Evolutionary conservation across 2,113 vertebrate species (phyloP), one percentile per base, ranked within the genome.

Genomic region (Pholis gunnellus): DNA sequence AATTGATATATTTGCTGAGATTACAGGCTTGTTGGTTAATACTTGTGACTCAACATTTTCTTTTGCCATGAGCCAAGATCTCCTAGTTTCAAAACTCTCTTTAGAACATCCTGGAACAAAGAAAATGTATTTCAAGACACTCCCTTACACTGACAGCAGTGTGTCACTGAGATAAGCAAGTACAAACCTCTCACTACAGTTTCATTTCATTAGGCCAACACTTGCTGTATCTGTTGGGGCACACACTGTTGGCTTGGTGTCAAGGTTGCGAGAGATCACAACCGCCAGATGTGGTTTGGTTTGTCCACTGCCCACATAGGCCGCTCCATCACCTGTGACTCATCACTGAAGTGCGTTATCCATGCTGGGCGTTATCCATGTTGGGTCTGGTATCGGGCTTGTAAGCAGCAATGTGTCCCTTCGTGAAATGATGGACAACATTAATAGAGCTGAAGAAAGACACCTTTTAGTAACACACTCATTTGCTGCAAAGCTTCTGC

Each of bases 51-150:
- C 66, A 88, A 17, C 25, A 46, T 18, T 17, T 65, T n/a, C 29
- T 67, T 44, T 50, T 9, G 3, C 18, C 65, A 71, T 5, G 8
- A 60, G 6, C 40, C 36, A 46, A 18, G 36, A 63, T 38, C 56
- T 70, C 20, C 20, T 60, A 34, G 25, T 82, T 82, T 60, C 69
- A 34, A 86, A 50, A 82, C 40, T 71, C 8, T 44, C 17, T 63
- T 44, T 68, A 10, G n/a, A 73, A 40, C 29, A 20, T 65, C 13
- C 20, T 52, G 64, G 40, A 69, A 31, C 40, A 46, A 76, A 64
- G 0, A 36, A 60, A 20, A 9, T 60, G 13, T 27, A 75, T 79
- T 54, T 69, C 56, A 66, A 77, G 31, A 57, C 79, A 68, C 40
- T 82, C 75, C 70, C 52, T 31, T 9, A 17, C 27, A 29, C n/a